Evolutionary conservation across 2,888 invertebrate genomes (phyloP).

Genomic region (Phragmatobia fuliginosa): DNA sequence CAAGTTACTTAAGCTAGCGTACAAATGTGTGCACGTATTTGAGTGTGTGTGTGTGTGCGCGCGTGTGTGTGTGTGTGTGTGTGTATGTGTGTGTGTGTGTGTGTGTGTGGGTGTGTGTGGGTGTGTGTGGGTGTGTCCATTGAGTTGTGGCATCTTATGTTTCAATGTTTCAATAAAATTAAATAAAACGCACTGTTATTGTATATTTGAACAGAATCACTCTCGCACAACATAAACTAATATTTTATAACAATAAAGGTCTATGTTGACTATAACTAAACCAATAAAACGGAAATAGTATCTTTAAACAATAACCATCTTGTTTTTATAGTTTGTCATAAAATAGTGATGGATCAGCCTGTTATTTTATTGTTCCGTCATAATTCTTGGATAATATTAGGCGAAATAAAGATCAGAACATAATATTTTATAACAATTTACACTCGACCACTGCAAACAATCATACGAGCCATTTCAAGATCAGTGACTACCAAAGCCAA

Average conservation of each 20-base stretch:
- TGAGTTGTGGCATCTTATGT: too few species aligned
- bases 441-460: neutral
- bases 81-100: too few species aligned
- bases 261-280: constrained; percentile 6
- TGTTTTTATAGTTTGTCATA: constrained; percentile 17
- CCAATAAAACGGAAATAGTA: constrained; percentile 12
- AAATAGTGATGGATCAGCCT: constrained; percentile 18
- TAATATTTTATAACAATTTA: constrained; percentile 12
- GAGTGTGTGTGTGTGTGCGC: too few species aligned
- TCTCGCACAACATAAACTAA: neutral
- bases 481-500: too few species aligned
- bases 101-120: too few species aligned
- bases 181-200: neutral
- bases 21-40: too few species aligned
- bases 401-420: constrained; percentile 18
- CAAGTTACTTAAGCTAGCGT: too few species aligned
- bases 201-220: neutral
- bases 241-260: neutral
- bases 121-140: too few species aligned
- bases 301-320: constrained; percentile 18
- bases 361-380: constrained; percentile 15
- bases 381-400: constrained; percentile 19
- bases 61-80: too few species aligned
- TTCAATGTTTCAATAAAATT: too few species aligned
- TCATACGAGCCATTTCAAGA: neutral